Base-by-base conservation (phyloP, 2,888 invertebrate genomes). In the Eugnorisma glareosa region DNA sequence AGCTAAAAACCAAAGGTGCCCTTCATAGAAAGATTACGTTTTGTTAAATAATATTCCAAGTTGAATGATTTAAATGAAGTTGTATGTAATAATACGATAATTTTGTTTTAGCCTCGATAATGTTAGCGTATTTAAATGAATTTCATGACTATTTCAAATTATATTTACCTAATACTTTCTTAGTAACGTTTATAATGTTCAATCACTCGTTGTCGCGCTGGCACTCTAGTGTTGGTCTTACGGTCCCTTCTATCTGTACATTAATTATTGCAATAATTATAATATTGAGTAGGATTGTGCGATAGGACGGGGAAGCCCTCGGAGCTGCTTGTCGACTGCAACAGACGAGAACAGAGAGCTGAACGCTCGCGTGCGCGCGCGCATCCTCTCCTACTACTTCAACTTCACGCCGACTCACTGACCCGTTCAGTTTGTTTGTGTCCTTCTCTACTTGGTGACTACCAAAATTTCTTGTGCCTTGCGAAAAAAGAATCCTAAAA, bases 1-100 rank as follows among this genome's bases (percentile, higher is more conserved):
- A 98, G 98, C 98, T 98, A 97, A 97, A 98, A 98, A 98, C 98
- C 98, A 98, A 98, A 98, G 98, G 98, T 98, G 98, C 98, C 98
- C 98, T 98, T 97, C 97, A 97, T 96, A 96, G 95, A 96, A 96
- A 94, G 95, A 96, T 96, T 96, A 96, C 96, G 96, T 96, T 96
- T 95, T 96, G 96, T 96, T 96, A 94, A 94, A 94, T 94, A 94
- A 96, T 96, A 95, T 95, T 96, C 96, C 96, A 95, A 96, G 96
- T 96, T 96, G 93, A 96, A 95, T 96, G 93, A 94, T 96, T 96
- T 95, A 93, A 95, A 95, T 94, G 93, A 94, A 96, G 93, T 96
- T 96, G 96, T 96, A 95, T 94, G 92, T 95, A 95, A 95, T 95
- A 90, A 94, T 94, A 95, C 94, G 93, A 95, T 94, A 94, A 92